Evolutionary conservation across 2,888 invertebrate genomes (phyloP).

Genomic region (Tipula confusa): DNA sequence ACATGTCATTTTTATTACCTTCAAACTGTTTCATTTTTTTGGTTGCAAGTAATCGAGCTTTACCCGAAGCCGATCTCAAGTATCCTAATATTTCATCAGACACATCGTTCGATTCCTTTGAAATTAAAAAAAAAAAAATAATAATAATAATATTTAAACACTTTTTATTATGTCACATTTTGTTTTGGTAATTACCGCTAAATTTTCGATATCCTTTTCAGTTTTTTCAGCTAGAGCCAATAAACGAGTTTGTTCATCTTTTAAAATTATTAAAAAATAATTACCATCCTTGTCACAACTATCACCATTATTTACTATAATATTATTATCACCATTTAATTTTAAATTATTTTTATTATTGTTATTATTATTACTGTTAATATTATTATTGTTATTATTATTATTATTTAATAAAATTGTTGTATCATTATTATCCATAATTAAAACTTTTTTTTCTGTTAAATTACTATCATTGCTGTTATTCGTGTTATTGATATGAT

Average conservation of each 20-base stretch:
- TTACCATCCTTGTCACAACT: conserved; percentile 63
- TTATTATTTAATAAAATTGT: conserved; percentile 26
- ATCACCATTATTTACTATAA: conserved; percentile 12
- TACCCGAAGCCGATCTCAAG: conserved; percentile 82
- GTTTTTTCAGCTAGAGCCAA: conserved; percentile 62
- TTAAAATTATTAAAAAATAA: conserved; percentile 71
- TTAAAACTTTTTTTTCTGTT: background rate
- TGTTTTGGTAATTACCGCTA: conserved; percentile 49
- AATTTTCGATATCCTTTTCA: conserved; percentile 62
- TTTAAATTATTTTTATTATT: background rate
- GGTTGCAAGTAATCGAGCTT: conserved; percentile 79
- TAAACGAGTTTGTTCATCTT: conserved; percentile 67
- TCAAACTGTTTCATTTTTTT: conserved; percentile 96
- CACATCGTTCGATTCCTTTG: conserved; percentile 50
- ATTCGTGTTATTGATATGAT: background rate
- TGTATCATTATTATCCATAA: background rate
- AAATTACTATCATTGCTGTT: background rate
- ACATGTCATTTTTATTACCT: conserved; percentile 51
- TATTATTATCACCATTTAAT: conserved; percentile 29
- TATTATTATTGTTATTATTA: background rate
- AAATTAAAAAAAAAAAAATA: conserved; percentile 35
- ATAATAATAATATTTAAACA: background rate
- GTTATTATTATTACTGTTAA: background rate
- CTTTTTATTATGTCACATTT: too few species aligned
- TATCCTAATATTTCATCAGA: conserved; percentile 78